Conservation (phyloP, 1,140 invertebrate genomes). For the Theocolax elegans region DNA sequence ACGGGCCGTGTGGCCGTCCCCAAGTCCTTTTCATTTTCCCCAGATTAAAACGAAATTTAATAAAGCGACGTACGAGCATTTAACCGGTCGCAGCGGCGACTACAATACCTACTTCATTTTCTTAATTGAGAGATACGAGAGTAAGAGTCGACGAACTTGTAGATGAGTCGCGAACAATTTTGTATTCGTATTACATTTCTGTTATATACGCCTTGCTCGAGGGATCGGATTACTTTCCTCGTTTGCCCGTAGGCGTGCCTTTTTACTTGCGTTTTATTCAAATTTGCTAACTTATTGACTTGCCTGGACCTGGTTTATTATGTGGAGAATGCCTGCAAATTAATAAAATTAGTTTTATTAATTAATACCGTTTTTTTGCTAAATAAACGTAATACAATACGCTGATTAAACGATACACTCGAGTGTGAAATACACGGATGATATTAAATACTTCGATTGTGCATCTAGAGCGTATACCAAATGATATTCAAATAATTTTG, state of each 20-base stretch:
- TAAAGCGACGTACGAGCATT: slow-evolving; percentile 63
- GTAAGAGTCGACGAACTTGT: slow-evolving; percentile 1
- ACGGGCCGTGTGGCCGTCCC: too few species aligned
- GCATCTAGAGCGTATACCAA: too few species aligned
- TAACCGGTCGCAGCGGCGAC: slow-evolving; percentile 54
- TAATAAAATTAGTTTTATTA: background rate
- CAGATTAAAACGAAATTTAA: slow-evolving; percentile 64
- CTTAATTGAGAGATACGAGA: slow-evolving; percentile 56
- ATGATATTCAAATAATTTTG: too few species aligned
- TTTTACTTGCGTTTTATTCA: background rate
- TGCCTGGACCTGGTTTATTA: background rate
- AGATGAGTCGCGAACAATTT: slow-evolving; percentile 20
- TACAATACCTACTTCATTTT: slow-evolving; percentile 49
- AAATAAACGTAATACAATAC: too few species aligned
- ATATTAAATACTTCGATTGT: too few species aligned
- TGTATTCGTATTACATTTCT: slow-evolving; percentile 4
- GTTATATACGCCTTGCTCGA: background rate
- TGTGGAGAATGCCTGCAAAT: background rate
- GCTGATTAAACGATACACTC: too few species aligned
- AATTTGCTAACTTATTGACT: slow-evolving; percentile 4
- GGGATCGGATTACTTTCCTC: slow-evolving; percentile 4
- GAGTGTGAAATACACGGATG: too few species aligned
- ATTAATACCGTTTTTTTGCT: background rate
- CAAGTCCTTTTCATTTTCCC: slow-evolving; percentile 57
- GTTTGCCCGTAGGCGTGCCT: background rate